These are phyloP conservation scores for Brachypodius melanocephalos DNA, from an alignment of 2,113 vertebrate genomes.

Conservation along the genomic window DNA sequence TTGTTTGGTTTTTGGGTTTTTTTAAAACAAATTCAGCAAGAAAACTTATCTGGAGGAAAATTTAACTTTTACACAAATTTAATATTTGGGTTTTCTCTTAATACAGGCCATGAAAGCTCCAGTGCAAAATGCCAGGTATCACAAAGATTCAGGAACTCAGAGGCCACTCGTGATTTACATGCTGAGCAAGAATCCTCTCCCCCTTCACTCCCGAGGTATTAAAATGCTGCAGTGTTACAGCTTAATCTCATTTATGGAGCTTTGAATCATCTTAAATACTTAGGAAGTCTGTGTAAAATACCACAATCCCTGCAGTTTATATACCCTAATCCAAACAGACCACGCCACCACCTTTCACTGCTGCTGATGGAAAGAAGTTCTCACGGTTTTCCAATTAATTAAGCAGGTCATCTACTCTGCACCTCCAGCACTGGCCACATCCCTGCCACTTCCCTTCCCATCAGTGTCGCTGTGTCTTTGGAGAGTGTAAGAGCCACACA, in stretches of 20 bases:
- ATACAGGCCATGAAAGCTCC: not conserved
- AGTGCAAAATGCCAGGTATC: not conserved
- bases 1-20: not conserved
- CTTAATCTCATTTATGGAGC: constrained; percentile 61
- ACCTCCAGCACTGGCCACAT: not conserved
- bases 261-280: constrained; percentile 62
- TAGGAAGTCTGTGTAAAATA: constrained; percentile 49
- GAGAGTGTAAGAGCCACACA: not conserved
- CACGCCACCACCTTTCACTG: not conserved
- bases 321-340: not conserved
- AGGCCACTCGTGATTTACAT: not conserved
- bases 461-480: accelerated
- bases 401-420: not conserved
- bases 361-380: not conserved
- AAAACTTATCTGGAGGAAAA: not conserved
- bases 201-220: constrained; percentile 19
- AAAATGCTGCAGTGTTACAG: constrained; percentile 33
- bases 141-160: not conserved
- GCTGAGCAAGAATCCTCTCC: constrained; percentile 21
- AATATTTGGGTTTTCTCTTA: not conserved
- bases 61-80: not conserved
- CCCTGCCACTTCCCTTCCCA: not conserved
- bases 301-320: constrained; percentile 24
- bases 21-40: not conserved
- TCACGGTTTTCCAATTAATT: not conserved